These are phyloP conservation scores for Achlya flavicornis DNA, from an alignment of 2,888 invertebrate species.

Conservation along the genomic window DNA sequence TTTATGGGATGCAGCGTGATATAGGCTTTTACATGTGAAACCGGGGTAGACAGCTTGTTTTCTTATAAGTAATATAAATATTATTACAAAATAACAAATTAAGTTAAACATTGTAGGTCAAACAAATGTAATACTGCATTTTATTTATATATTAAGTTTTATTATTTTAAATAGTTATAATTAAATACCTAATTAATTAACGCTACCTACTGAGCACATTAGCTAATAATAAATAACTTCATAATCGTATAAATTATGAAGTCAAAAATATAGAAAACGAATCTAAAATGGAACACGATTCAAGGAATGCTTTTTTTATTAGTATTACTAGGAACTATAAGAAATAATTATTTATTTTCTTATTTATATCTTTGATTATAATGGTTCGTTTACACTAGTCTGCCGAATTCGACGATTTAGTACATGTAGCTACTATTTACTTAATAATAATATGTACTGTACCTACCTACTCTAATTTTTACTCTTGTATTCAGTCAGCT, in stretches of 20 bases:
- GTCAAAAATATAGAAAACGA: slow-evolving; percentile 28
- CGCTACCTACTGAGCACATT: slow-evolving; percentile 8
- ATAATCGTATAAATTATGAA: slow-evolving; percentile 58
- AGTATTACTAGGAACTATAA: background rate
- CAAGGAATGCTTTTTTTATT: background rate
- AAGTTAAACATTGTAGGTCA: background rate
- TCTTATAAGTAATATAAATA: background rate
- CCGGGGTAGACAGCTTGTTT: background rate
- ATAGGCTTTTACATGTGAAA: no score
- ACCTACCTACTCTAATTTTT: no score
- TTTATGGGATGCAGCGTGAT: no score
- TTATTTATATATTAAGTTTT: background rate
- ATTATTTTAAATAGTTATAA: background rate
- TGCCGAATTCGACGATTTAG: background rate
- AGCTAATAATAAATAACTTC: slow-evolving; percentile 23
- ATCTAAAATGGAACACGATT: slow-evolving; percentile 33
- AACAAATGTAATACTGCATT: no score
- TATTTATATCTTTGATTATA: background rate
- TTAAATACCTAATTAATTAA: background rate
- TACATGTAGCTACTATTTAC: background rate
- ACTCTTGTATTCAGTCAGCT: no score
- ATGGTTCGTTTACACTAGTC: background rate
- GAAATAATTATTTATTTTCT: background rate
- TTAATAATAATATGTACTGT: background rate
- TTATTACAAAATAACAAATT: background rate